Base-by-base conservation (phyloP, 1,140 invertebrate genomes). In the Platorchestia sp. region DNA sequence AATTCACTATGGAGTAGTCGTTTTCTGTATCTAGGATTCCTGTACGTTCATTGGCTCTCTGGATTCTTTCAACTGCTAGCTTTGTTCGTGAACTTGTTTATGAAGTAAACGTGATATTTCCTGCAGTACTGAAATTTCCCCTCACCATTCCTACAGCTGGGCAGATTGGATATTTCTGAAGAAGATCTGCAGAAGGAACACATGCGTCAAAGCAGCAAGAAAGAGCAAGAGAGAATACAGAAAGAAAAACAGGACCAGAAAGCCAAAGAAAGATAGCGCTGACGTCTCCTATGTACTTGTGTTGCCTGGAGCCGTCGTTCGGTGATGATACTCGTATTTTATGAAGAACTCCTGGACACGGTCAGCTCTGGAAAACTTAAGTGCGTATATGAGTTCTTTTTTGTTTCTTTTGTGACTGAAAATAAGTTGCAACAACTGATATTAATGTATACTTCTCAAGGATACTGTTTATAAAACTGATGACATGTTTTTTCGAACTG, bases 151-250 rank as follows among this genome's bases (percentile, higher is more conserved):
- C 59, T 19, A 97, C 45, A 98, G 98, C 97, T 98, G 96, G 97
- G 97, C 86, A 97, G 97, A 96, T 97, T 99, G 44, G 98, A 98
- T 96, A 97, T 99, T 95, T 98, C 98, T 16, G 98, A 99, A 97
- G 98, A 98, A 96, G 98, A 99, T 97, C 98, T 99, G 97, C 98
- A 98, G 97, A 98, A 98, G 95, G 98, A 99, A 97, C 98, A 99
- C 97, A 98, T 98, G 96, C 97, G 98, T 95, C 98, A 98, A 97
- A 96, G 97, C 41, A 96, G 96, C 45, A 97, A 97, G 95, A 96
- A 97, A 90, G 96, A 96, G 86, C 95, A 95, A 87, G 96, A 95
- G 86, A 95, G 53, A 45, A 86, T 45, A 95, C 53, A 95, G 95
- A 45, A 90, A 89, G 89, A 95, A 93, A 93, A 93, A 47, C 43